Percentiles rank a stretch among this genome's conserved stretches.
Evolutionary conservation across 2,797 vertebrate genomes (phyloP).

Genomic region (Peromyscus aztecus): DNA sequence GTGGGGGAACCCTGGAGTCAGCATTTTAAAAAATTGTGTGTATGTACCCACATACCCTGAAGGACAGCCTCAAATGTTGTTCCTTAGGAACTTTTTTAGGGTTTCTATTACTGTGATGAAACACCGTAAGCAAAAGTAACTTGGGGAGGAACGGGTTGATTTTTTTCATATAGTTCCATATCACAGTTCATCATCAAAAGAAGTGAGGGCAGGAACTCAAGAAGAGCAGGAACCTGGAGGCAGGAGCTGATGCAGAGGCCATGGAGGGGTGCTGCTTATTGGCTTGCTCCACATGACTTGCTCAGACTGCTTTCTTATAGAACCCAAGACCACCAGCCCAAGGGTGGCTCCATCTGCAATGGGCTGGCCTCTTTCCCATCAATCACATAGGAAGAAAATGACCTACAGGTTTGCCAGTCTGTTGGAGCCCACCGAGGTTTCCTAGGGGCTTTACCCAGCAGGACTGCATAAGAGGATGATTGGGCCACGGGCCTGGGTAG

Average conservation of each 20-base stretch:
- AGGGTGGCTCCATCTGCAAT: too few species aligned
- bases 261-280: not conserved
- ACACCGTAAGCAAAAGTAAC: not conserved
- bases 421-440: too few species aligned
- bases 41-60: rapidly evolving
- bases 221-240: not conserved
- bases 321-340: not conserved
- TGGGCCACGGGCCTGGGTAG: too few species aligned
- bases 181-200: not conserved
- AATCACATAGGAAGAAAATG: not conserved
- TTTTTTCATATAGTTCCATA: not conserved
- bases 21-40: not conserved
- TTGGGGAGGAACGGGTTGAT: not conserved
- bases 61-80: not conserved
- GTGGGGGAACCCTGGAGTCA: not conserved
- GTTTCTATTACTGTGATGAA: not conserved
- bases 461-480: too few species aligned
- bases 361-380: not conserved
- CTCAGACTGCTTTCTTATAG: not conserved
- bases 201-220: not conserved
- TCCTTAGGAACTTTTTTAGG: not conserved
- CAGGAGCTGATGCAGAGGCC: not conserved
- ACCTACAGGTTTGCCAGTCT: not conserved
- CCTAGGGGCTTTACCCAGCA: too few species aligned
- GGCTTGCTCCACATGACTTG: not conserved